Evolutionary conservation across 2,888 invertebrate genomes (phyloP), one percentile per base, ranked within the genome.

Genomic region (Epirrhoe alternata): DNA sequence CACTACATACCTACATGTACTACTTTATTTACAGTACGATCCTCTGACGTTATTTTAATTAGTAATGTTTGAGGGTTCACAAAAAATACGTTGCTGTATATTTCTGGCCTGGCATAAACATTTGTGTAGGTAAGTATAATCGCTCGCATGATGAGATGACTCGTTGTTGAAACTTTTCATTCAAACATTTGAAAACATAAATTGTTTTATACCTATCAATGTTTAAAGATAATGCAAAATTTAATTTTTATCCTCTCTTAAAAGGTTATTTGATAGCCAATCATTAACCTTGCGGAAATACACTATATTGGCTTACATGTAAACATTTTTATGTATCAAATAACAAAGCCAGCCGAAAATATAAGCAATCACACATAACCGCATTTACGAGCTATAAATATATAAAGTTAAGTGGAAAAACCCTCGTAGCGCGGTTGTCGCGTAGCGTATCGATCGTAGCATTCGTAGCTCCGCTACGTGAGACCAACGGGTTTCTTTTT

Each of bases 401-500:
- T 72, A 72, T 72, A 71, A 69, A 69, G 70, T 75, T 74, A 74
- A 74, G 77, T 80, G 78, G 82, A 87, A 88, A 88, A 87, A 82
- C 80, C 78, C 78, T 80, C 83, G 85, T 86, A 87, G 85, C 86
- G 81, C 77, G 81, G 83, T 82, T 92, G 92, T 92, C 90, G 90
- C 89, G 89, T 83, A 82, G 85, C 77, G 81, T 90, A 92, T 92
- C 86, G 92, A 92, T 92, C 92, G 91, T 85, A 84, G 85, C 79
- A 77, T 75, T 91, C 92, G 90, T 85, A 83, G 85, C 79, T 76
- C 77, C 85, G 81, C 80, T 87, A 87, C 88, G 85, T 86, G 79
- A 83, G 79, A 76, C 77, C 82, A 77, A 80, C 74, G 80, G 79
- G 79, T 79, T 75, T 79, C 80, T 83, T 85, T 87, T 86, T 82